phyloP scores from a whole-genome alignment of 2,113 vertebrate species.

The Megaceryle maxima region DNA sequence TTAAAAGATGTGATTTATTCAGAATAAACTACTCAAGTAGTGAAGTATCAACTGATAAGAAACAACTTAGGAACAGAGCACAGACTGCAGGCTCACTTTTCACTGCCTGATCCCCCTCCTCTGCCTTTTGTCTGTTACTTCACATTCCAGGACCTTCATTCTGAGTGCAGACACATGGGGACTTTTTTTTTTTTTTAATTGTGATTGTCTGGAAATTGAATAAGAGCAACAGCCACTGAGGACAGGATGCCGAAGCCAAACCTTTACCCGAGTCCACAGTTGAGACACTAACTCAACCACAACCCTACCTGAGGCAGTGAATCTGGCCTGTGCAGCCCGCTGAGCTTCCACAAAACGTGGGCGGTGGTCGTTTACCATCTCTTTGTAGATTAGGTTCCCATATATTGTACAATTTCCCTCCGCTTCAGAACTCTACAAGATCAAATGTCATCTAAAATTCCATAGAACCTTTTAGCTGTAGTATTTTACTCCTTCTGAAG shows the following conservation, averaged over 20 bases:
- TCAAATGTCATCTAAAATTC: background rate
- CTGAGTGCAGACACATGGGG: fast-evolving
- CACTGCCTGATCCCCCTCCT: background rate
- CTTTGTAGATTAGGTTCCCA: background rate
- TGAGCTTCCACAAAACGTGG: background rate
- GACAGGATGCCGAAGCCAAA: background rate
- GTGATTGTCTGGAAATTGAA: background rate
- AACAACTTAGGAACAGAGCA: background rate
- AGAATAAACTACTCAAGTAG: background rate
- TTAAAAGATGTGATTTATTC: background rate
- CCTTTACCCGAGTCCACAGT: fast-evolving
- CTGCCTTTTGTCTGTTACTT: background rate
- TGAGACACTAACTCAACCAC: background rate
- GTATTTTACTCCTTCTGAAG: background rate
- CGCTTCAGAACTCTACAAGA: background rate
- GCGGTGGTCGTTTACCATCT: background rate
- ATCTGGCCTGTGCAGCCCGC: fast-evolving
- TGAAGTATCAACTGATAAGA: background rate
- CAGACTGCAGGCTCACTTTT: background rate
- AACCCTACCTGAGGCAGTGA: background rate
- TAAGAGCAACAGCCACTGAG: background rate
- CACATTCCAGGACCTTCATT: background rate
- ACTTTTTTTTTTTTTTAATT: background rate
- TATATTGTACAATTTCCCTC: background rate
- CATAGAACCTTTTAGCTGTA: background rate